Evolutionary conservation across 2,797 vertebrate species (phyloP).

Genomic region (Orientallactaga sibirica): DNA sequence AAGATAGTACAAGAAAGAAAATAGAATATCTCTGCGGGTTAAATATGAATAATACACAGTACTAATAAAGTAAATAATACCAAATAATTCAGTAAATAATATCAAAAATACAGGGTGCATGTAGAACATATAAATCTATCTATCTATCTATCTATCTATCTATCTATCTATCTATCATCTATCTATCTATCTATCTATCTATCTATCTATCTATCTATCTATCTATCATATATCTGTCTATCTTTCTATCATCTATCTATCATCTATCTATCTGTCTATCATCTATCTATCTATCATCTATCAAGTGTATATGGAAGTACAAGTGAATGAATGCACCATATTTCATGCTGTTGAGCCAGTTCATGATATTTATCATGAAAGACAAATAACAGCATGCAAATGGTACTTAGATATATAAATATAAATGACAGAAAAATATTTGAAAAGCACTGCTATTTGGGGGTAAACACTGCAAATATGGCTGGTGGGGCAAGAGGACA

Average conservation of each 20-base stretch:
- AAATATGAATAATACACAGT: not conserved
- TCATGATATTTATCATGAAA: slow-evolving; percentile 22
- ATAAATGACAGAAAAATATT: slow-evolving; percentile 34
- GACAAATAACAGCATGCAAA: not conserved
- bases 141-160: too few species aligned
- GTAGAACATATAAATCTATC: too few species aligned
- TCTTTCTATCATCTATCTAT: too few species aligned
- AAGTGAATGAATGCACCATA: not conserved
- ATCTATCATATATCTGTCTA: too few species aligned
- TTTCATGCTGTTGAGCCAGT: not conserved
- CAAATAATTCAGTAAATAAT: not conserved
- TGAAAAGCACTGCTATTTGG: not conserved
- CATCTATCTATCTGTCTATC: too few species aligned
- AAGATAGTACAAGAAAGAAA: not conserved
- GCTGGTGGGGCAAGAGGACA: not conserved
- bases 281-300: too few species aligned
- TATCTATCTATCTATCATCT: too few species aligned
- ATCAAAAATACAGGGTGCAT: too few species aligned
- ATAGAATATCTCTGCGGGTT: not conserved
- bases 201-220: too few species aligned
- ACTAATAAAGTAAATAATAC: not conserved
- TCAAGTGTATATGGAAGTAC: too few species aligned
- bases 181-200: too few species aligned
- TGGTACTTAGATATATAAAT: slow-evolving; percentile 6
- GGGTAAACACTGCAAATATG: not conserved